phyloP scores from a whole-genome alignment of 1,140 invertebrate genomes.

The Cotesia vestalis region DNA sequence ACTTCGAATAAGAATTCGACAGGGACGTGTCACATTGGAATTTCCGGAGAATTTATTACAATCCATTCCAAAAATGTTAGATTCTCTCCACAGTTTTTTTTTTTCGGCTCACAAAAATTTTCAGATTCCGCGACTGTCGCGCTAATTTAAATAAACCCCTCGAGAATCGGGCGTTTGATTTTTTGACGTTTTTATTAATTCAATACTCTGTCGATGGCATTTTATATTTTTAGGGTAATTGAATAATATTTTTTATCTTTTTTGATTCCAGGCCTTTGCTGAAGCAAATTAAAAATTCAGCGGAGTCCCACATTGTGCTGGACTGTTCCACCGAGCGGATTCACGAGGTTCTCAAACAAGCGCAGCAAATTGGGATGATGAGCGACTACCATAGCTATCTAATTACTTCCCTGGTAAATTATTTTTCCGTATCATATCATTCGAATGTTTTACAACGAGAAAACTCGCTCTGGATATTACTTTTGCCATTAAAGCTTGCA shows the following conservation, averaged over 20 bases:
- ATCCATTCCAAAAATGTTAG: no score
- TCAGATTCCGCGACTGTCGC: no score
- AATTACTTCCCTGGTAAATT: conserved; percentile 85
- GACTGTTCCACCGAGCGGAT: conserved; percentile 89
- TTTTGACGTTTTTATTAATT: no score
- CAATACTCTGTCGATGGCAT: neutral
- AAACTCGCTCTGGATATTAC: neutral
- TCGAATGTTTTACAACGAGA: neutral
- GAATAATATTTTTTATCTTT: conserved; percentile 13
- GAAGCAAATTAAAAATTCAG: conserved; percentile 90
- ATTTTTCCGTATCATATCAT: neutral
- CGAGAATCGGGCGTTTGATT: no score
- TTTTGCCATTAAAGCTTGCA: no score
- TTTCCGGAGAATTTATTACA: no score
- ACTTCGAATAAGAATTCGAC: no score
- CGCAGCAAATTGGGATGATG: conserved; percentile 95
- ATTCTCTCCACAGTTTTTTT: no score
- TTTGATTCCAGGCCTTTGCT: conserved; percentile 76
- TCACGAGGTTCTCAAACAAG: conserved; percentile 86
- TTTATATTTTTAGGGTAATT: neutral
- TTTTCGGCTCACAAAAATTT: no score
- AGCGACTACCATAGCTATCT: conserved; percentile 92
- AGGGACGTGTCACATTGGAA: no score
- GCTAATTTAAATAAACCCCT: no score
- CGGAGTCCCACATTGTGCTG: conserved; percentile 89